Evolutionary conservation across 2,113 vertebrate genomes (phyloP).

Genomic region (Lates calcarifer): DNA sequence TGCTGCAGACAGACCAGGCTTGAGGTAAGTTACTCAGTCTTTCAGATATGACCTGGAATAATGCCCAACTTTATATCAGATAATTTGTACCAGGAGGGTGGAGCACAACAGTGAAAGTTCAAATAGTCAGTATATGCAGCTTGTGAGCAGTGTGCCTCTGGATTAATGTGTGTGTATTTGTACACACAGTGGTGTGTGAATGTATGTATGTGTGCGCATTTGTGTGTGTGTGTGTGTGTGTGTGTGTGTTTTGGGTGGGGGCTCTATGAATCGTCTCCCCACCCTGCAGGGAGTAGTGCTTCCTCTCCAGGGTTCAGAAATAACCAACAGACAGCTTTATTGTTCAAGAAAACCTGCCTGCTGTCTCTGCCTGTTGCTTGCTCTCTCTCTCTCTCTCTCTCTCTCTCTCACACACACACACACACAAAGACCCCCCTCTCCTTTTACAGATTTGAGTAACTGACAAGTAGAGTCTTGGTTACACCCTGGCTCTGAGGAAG

Average conservation of each 20-base stretch:
- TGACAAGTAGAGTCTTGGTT: slow-evolving; percentile 78
- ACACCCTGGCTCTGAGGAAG: slow-evolving; percentile 79
- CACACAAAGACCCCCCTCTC: slow-evolving; percentile 56
- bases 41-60: slow-evolving; percentile 22
- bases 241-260: slow-evolving; percentile 65
- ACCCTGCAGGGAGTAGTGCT: slow-evolving; percentile 80
- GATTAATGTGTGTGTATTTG: slow-evolving; percentile 7
- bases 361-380: slow-evolving; percentile 52
- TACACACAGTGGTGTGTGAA: not conserved
- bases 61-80: slow-evolving; percentile 13
- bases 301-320: slow-evolving; percentile 82
- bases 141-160: slow-evolving; percentile 15
- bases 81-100: slow-evolving; percentile 33
- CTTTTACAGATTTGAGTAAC: slow-evolving; percentile 76
- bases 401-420: slow-evolving; percentile 25
- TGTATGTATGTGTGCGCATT: slow-evolving; percentile 9
- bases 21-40: slow-evolving; percentile 23
- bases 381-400: not conserved
- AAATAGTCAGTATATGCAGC: slow-evolving; percentile 17
- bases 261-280: slow-evolving; percentile 70
- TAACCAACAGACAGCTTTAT: slow-evolving; percentile 81
- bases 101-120: slow-evolving; percentile 16
- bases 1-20: not conserved
- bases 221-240: slow-evolving; percentile 20
- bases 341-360: slow-evolving; percentile 73